These are phyloP conservation scores for Campoplex nolae DNA, from an alignment of 2,888 invertebrate genomes.

Conservation along the genomic window DNA sequence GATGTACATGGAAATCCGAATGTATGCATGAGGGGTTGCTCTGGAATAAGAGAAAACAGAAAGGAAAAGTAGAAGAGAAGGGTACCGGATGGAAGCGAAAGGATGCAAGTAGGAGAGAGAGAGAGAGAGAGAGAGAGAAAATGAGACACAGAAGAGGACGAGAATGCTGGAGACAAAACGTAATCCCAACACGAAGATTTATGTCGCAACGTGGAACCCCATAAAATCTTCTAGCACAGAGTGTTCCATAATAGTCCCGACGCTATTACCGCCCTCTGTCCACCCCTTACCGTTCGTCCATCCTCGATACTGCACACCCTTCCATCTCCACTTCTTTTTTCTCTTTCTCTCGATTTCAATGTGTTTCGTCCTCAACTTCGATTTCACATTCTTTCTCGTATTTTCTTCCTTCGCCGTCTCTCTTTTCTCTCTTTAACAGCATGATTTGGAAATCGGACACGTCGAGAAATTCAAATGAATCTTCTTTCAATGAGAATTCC, in stretches of 20 bases:
- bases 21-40: constrained; percentile 19
- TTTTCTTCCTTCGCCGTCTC: constrained; percentile 25
- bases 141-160: background rate
- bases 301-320: constrained; percentile 39
- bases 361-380: constrained; percentile 3
- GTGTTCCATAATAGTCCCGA: constrained; percentile 55
- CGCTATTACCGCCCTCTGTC: constrained; percentile 21
- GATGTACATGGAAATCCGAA: background rate
- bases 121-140: background rate
- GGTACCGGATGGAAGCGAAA: background rate
- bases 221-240: constrained; percentile 63
- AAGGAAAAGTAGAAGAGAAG: constrained; percentile 4
- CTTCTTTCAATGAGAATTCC: constrained; percentile 28
- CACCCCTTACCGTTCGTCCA: constrained; percentile 31
- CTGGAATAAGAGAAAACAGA: background rate
- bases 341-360: constrained; percentile 14
- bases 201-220: constrained; percentile 63
- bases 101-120: too few species aligned
- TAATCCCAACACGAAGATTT: constrained; percentile 67
- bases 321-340: constrained; percentile 10
- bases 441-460: background rate
- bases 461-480: constrained; percentile 22
- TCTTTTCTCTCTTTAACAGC: background rate
- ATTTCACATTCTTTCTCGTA: constrained; percentile 34
- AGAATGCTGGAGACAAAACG: constrained; percentile 50